Conservation (phyloP, 2,797 vertebrate species). For the Okamejei kenojei region DNA sequence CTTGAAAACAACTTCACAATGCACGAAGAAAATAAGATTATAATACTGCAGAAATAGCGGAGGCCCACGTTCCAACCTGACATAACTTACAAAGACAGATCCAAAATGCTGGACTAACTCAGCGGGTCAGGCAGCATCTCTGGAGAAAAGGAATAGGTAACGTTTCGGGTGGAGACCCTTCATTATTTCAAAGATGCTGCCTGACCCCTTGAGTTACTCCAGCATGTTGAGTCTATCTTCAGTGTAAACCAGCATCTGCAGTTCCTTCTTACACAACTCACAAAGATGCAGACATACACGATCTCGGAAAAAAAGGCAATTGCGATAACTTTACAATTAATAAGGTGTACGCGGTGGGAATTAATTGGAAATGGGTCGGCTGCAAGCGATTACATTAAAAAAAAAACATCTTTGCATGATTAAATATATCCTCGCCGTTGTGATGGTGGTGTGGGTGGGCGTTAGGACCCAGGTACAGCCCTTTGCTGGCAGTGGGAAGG, state of each 20-base stretch:
- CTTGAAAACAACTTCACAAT: neutral
- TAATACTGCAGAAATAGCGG: neutral
- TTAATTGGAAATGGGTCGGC: neutral
- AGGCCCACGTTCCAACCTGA: no score
- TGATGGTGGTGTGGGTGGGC: slow-evolving; percentile 30
- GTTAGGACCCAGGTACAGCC: slow-evolving; percentile 54
- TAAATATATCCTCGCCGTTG: neutral
- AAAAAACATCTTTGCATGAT: neutral
- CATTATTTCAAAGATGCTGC: no score
- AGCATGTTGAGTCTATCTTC: no score
- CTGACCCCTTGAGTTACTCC: no score
- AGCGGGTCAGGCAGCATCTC: no score
- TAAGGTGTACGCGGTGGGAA: neutral
- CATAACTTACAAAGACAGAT: no score
- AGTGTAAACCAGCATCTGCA: no score
- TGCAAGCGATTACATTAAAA: neutral
- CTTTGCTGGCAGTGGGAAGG: slow-evolving; percentile 46
- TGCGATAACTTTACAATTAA: neutral
- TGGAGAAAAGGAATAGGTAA: no score
- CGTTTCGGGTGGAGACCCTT: no score
- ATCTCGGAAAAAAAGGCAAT: neutral
- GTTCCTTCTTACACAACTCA: neutral
- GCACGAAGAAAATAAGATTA: neutral
- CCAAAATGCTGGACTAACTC: no score
- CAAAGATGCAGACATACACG: neutral